Base-by-base conservation (phyloP, 2,888 invertebrate genomes). In the Drosophila nr. perissopoda region DNA sequence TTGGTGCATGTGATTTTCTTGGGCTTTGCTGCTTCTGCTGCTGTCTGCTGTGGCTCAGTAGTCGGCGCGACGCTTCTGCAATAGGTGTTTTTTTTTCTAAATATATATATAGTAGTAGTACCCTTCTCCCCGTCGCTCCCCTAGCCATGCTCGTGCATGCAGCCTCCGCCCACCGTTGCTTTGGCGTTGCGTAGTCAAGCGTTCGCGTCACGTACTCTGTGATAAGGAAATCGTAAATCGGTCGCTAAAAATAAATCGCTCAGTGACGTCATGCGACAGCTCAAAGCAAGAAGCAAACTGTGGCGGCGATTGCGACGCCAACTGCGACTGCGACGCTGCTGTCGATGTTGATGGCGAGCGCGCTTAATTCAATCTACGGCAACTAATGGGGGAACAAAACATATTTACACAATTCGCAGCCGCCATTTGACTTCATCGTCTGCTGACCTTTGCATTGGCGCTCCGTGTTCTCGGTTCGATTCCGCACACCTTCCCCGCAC, bases 321-420 rank as follows among this genome's bases (percentile, higher is more conserved):
- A 33, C 33, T 11, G 33, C 33, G 27, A 33, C 52, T 25, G 18
- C 62, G 31, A 53, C 34, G 57, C 13, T n/a, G 31, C 16, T 13
- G 46, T 36, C 56, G 63, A 27, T 38, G 8, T 38, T 18, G 18
- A n/a, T 46, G 33, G 54, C 67, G 51, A 52, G 11, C 61, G 70
- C 51, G 74, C 73, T 90, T 88, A 91, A 91, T 89, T 91, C 84
- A 83, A 89, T 89, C 90, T 82, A 81, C 82, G 82, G 76, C 88
- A 88, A 90, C 91, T 91, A 88, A 91, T 87, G 79, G 71, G 67
- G 38, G 38, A 36, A 18, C 31, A 72, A 67, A 71, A 74, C 46
- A 56, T 53, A 49, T 5, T 21, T 51, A 70, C 29, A 59, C 27
- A 72, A 42, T 34, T 60, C 51, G 66, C 54, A 31, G 33, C 56